phyloP scores from a whole-genome alignment of 2,113 vertebrate species.

The Ciconia stormi region DNA sequence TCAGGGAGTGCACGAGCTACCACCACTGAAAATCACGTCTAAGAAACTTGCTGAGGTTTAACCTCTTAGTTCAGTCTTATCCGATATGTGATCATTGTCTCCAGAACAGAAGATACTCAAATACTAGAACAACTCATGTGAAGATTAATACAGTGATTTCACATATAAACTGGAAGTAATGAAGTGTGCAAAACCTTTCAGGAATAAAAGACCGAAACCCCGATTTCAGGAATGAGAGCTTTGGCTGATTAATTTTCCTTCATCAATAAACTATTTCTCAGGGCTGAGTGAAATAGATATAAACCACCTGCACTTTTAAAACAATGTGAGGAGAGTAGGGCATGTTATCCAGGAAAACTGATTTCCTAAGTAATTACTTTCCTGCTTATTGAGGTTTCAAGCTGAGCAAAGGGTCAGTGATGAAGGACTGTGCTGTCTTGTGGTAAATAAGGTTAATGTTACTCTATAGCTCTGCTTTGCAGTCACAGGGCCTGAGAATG shows the following conservation, averaged over 20 bases:
- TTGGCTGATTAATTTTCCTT: not conserved
- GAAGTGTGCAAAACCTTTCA: not conserved
- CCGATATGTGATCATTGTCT: not conserved
- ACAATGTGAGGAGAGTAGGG: not conserved
- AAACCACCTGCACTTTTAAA: constrained; percentile 11
- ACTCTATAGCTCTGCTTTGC: not conserved
- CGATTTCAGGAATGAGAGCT: not conserved
- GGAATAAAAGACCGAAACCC: not conserved
- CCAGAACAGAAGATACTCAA: not conserved
- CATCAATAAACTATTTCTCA: constrained; percentile 2
- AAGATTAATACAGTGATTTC: constrained; percentile 32
- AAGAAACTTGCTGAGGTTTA: not conserved
- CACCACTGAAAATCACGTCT: not conserved
- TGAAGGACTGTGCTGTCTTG: not conserved
- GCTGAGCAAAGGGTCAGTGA: not conserved
- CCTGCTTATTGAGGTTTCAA: constrained; percentile 22
- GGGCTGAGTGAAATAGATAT: not conserved
- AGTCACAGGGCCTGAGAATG: not conserved
- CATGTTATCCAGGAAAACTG: constrained; percentile 17
- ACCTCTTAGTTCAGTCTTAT: not conserved
- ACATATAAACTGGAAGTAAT: not conserved
- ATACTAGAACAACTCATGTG: not conserved
- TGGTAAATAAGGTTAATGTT: constrained; percentile 28
- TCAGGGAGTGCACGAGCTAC: not conserved
- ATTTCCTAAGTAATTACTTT: constrained; percentile 57